Percentiles rank a stretch among this genome's conserved stretches.
Conservation (phyloP, 2,113 vertebrate genomes). For the Scopus umbretta region DNA sequence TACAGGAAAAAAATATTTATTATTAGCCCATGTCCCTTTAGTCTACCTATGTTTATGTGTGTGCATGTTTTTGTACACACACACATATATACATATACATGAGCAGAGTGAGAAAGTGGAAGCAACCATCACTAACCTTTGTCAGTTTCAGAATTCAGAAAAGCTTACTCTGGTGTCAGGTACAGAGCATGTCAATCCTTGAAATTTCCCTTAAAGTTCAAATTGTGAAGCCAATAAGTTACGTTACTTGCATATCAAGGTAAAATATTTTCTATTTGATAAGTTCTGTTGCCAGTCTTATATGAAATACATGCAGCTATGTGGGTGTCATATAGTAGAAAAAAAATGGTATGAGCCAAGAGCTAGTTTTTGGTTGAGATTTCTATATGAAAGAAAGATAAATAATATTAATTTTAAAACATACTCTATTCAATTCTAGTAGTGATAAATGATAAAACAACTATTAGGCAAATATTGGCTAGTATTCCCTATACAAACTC, state of each 20-base stretch:
- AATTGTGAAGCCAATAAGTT: neutral
- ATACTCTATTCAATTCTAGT: neutral
- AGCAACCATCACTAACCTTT: neutral
- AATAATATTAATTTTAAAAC: neutral
- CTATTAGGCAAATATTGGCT: neutral
- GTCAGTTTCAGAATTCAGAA: neutral
- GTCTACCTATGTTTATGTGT: neutral
- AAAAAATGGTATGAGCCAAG: neutral
- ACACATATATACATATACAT: too few relatives aligned
- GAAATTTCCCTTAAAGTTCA: neutral
- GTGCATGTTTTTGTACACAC: neutral
- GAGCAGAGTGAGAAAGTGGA: neutral
- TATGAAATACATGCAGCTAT: neutral
- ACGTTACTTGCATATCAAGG: accelerated
- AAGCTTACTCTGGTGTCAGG: neutral
- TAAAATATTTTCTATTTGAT: neutral
- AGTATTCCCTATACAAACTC: neutral
- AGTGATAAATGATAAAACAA: neutral
- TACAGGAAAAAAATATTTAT: neutral
- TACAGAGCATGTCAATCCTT: neutral
- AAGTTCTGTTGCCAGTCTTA: neutral
- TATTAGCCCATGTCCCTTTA: neutral
- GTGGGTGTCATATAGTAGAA: neutral
- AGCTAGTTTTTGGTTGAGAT: neutral
- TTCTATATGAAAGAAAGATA: neutral